phyloP scores from a whole-genome alignment of 2,888 invertebrate genomes.

The Malthinus seriepunctatus region DNA sequence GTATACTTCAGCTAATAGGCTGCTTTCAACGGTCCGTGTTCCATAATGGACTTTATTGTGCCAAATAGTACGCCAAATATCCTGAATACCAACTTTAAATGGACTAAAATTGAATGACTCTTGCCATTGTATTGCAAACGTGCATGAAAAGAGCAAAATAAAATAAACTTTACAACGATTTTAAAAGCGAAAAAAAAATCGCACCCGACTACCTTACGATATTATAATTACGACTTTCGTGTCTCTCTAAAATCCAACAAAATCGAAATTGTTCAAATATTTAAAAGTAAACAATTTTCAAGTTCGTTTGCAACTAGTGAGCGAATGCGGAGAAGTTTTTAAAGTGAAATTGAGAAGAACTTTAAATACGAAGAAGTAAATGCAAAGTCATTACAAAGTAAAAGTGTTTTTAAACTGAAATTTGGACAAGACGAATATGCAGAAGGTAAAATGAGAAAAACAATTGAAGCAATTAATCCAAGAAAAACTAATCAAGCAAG shows the following conservation, averaged over 20 bases:
- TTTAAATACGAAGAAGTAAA: conserved; percentile 18
- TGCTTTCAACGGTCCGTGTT: conserved; percentile 49
- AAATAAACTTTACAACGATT: conserved; percentile 19
- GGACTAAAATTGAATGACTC: conserved; percentile 28
- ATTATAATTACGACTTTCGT: neutral
- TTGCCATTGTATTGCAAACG: conserved; percentile 18
- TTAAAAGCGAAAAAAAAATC: neutral
- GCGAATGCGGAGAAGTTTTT: conserved; percentile 5
- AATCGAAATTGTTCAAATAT: too few species aligned
- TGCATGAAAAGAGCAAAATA: conserved; percentile 20
- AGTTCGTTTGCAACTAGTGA: conserved; percentile 3
- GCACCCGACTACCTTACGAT: too few species aligned
- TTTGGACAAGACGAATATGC: conserved; percentile 53
- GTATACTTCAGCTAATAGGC: conserved; percentile 54
- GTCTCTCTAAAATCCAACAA: too few species aligned
- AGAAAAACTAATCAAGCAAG: conserved; percentile 58
- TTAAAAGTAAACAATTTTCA: conserved; percentile 2
- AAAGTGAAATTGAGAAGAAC: conserved; percentile 20
- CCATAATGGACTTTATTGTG: conserved; percentile 54
- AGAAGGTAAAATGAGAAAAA: conserved; percentile 55
- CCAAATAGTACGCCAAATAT: conserved; percentile 37
- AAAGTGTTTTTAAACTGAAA: conserved; percentile 40
- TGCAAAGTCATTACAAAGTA: conserved; percentile 27
- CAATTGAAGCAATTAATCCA: conserved; percentile 57
- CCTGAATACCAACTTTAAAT: conserved; percentile 29